Evolutionary conservation across 1,140 invertebrate species (phyloP), one percentile per base, ranked within the genome.

Genomic region (Drosophila sp.): DNA sequence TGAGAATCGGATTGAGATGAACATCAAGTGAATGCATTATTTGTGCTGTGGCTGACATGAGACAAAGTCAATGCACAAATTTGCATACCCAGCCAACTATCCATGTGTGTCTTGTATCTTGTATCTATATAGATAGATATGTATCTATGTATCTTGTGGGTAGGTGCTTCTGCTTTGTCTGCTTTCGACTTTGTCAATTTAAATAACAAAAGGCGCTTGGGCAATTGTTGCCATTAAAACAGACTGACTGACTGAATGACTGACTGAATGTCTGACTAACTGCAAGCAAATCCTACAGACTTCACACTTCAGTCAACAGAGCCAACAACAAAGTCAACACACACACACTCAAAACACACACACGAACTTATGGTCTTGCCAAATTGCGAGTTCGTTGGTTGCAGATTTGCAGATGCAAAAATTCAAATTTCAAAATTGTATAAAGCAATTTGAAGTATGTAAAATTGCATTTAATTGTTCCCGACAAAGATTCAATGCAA

Each of bases 391-490:
- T 45, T 45, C 8, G 18, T 7, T 41, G 48, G 18, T 13, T 57
- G 48, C 40, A 50, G 58, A 61, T 77, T 61, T 63, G 6, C 4
- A 25, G 25, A 29, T 73, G 50, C 70, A 69, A 77, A 73, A 80
- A 86, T 78, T 65, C 66, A 74, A 87, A 86, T 69, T 66, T 69
- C 66, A 72, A 84, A 84, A 84, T 86, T 84, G 77, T 86, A 80
- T 84, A 84, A 86, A 86, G 74, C 73, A 84, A 81, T 86, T 87
- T 89, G 70, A 58, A 76, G 82, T 89, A 87, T 87, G 82, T 87
- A 87, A 87, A 87, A 87, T 82, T 82, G 78, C 82, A 87, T 89
- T 87, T 87, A 87, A 87, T 87, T 89, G 82, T 87, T 82, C 54
- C 81, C 81, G 81, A 78, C 81, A 84, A 86, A 78, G 81, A 81